These are phyloP conservation scores for Cheilosia grossa DNA, from an alignment of 2,888 invertebrate species.

Conservation along the genomic window DNA sequence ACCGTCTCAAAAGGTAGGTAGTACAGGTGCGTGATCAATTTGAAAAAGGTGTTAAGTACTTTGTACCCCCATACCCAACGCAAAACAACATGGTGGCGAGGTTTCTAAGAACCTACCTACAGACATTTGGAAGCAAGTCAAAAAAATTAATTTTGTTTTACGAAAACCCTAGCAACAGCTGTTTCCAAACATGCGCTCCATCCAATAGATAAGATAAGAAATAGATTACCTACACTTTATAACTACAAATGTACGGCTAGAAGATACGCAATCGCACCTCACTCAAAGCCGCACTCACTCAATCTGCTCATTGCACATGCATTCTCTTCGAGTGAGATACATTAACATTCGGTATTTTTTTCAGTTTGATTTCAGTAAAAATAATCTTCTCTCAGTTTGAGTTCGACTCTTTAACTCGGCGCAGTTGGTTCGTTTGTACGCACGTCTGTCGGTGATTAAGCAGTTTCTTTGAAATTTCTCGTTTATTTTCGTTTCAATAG, in stretches of 20 bases:
- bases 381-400: constrained; percentile 62
- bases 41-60: too few species aligned
- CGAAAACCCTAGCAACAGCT: constrained; percentile 22
- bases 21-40: too few species aligned
- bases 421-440: constrained; percentile 36
- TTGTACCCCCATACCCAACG: too few species aligned
- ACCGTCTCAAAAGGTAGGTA: too few species aligned
- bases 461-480: constrained; percentile 9
- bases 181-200: constrained; percentile 4
- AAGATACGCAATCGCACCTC: constrained; percentile 7
- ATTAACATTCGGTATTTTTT: constrained; percentile 1
- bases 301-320: neutral
- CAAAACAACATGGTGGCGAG: too few species aligned
- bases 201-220: constrained; percentile 2
- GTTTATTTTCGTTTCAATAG: constrained; percentile 37
- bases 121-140: too few species aligned
- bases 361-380: constrained; percentile 4
- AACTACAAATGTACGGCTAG: neutral
- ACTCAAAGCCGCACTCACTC: constrained; percentile 16
- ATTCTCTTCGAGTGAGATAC: constrained; percentile 44
- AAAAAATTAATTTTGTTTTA: neutral
- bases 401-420: constrained; percentile 63
- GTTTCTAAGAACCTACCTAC: too few species aligned
- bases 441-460: neutral
- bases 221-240: neutral